Evolutionary conservation across 2,888 invertebrate species (phyloP), one percentile per base, ranked within the genome.

Genomic region (Sphaerophoria taeniata): DNA sequence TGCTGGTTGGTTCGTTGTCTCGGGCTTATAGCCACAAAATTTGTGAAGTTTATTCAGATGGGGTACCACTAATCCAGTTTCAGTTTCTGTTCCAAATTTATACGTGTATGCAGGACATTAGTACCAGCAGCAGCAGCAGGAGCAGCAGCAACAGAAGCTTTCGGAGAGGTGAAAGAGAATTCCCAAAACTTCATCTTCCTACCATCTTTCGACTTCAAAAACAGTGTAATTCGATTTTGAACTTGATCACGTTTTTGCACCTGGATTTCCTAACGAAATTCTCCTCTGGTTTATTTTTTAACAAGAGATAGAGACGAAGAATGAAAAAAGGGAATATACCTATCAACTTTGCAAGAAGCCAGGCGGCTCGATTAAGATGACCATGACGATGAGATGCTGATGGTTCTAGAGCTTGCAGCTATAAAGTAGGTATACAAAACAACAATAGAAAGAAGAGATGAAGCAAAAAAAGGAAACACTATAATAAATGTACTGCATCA

Each of bases 191-290:
- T 83, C 47, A 9, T 49, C 47, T 49, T 49, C 49, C 49, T 65
- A 36, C 16, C 6, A 24, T 24, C 24, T 24, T 24, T 24, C 24
- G 16, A 63, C 58, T 74, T 61, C 60, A 47, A 67, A 43, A 43
- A 39, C 51, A 58, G 16, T 74, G 51, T 79, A 83, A 83, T 79
- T 83, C 83, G 79, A 83, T 83, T 83, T 83, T 83, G 73, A 80
- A 80, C 84, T 84, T 80, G 84, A 89, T 89, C 90, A 90, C 90
- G 90, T 90, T 88, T 24, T 88, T 90, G 88, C 88, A 90, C 89
- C 90, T 90, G 89, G 89, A 90, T 90, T 90, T 89, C 87, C 78
- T 75, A 73, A 60, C 55, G 31, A 65, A 79, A 79, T 80, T 61
- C 60, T 61, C 71, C 71, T 75, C 58, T 65, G 45, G 45, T 53